Evolutionary conservation across 2,113 vertebrate species (phyloP).

Genomic region (Pachyramphus minor): DNA sequence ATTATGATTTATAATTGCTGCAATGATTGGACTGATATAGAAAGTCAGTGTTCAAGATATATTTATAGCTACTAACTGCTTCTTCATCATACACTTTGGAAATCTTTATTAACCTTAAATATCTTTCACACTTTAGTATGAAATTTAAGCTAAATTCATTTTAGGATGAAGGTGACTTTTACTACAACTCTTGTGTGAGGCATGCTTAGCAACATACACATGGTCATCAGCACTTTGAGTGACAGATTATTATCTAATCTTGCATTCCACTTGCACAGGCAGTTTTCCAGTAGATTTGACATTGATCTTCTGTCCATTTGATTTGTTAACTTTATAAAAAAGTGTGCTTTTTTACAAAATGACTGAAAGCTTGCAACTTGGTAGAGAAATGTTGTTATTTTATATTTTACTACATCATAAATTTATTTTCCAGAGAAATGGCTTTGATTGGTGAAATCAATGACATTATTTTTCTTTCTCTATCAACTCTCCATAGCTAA

Average conservation of each 20-base stretch:
- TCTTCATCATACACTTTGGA: conserved; percentile 24
- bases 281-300: conserved; percentile 51
- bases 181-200: neutral
- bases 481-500: neutral
- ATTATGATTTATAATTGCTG: conserved; percentile 52
- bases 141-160: conserved; percentile 34
- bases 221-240: conserved; percentile 16
- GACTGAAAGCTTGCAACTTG: conserved; percentile 13
- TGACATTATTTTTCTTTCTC: neutral
- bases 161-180: conserved; percentile 70
- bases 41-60: conserved; percentile 40
- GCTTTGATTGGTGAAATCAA: neutral
- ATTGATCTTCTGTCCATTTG: conserved; percentile 56
- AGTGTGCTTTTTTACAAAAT: conserved; percentile 39
- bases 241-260: conserved; percentile 41
- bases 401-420: conserved; percentile 9
- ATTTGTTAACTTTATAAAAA: conserved; percentile 62
- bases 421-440: neutral
- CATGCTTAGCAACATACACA: conserved; percentile 3
- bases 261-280: conserved; percentile 32
- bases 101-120: conserved; percentile 56
- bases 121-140: conserved; percentile 21
- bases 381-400: neutral
- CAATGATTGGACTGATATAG: conserved; percentile 52
- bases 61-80: conserved; percentile 54